Conservation (phyloP, 2,888 invertebrate species). For the Chrysolina haemoptera region DNA sequence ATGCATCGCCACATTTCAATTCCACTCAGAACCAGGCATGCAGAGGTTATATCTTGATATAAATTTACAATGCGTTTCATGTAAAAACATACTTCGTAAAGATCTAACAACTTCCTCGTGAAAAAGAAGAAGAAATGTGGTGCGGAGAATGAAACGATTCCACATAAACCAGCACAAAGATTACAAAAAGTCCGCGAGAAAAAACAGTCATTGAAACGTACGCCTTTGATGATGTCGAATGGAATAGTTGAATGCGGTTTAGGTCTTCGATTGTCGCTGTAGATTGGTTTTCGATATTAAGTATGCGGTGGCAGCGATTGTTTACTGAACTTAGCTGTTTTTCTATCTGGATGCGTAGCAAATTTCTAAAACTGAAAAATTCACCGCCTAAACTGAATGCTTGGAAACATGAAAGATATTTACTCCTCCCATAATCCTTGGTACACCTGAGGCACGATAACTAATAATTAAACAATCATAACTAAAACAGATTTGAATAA, state of each 20-base stretch:
- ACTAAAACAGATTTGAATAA: too few relatives aligned
- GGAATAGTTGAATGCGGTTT: slow-evolving; percentile 30
- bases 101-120: slow-evolving; percentile 50
- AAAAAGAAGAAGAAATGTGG: slow-evolving; percentile 34
- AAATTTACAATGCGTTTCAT: slow-evolving; percentile 48
- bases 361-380: too few relatives aligned
- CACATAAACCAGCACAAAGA: slow-evolving; percentile 28
- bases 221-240: background rate
- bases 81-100: slow-evolving; percentile 48
- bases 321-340: background rate
- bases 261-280: slow-evolving; percentile 36
- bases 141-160: slow-evolving; percentile 13
- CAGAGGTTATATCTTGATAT: slow-evolving; percentile 45
- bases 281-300: slow-evolving; percentile 35
- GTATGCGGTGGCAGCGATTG: slow-evolving; percentile 17
- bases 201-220: slow-evolving; percentile 29
- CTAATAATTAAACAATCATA: too few relatives aligned
- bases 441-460: too few relatives aligned
- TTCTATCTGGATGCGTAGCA: too few relatives aligned
- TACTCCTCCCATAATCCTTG: too few relatives aligned
- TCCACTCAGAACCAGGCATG: slow-evolving; percentile 41
- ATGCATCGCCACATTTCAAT: slow-evolving; percentile 44
- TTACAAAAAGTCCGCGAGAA: slow-evolving; percentile 33
- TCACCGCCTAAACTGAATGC: too few relatives aligned
- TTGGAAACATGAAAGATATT: too few relatives aligned